Base-by-base conservation (phyloP, 2,797 vertebrate genomes). In the Protonibea diacanthus region DNA sequence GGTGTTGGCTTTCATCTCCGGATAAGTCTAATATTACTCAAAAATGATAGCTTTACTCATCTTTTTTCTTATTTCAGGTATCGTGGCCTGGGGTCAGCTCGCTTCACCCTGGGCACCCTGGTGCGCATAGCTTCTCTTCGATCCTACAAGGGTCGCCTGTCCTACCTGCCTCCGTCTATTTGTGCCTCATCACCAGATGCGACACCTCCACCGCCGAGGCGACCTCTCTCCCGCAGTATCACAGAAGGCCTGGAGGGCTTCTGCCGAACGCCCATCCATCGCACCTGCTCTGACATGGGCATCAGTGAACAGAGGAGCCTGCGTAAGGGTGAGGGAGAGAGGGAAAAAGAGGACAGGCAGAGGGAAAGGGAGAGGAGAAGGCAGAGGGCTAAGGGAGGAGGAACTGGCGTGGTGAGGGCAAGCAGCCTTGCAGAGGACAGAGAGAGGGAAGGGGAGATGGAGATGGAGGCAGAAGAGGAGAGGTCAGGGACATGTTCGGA, bases 111-210 rank as follows among this genome's bases (percentile, higher is more conserved):
- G 65, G 97, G 97, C 47, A 97, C 97, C 0, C 90, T 97, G 66
- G 95, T 97, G 51, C 95, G 97, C 55, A 95, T 99, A 3, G 97
- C 96, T 38, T 95, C 96, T 2, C 92, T 98, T 12, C 96, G 96
- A 55, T 97, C 96, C 44, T 99, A 99, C 91, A 96, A 96, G 3
- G 97, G 97, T 12, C 96, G 96, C 6, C 95, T 98, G 76, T 97
- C 97, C 62, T 98, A 95, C 90, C 91, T 98, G 59, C 97, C 97
- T 0, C 96, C 97, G 1, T 94, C 95, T 9, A 85, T 94, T 6
- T 73, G 91, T 20, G 59, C 73, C 40, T 8, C 88, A 0, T 94
- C 93, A 15, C 89, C 93, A 3, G 93, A 95, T 44, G 53, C 84
- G 58, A 93, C 93, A 2, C 92, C 93, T 2, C 93, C 95, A 61